Percentiles rank a stretch among this genome's conserved stretches.
These are phyloP conservation scores for Connochaetes taurinus DNA, from an alignment of 2,113 vertebrate species.

Conservation along the genomic window DNA sequence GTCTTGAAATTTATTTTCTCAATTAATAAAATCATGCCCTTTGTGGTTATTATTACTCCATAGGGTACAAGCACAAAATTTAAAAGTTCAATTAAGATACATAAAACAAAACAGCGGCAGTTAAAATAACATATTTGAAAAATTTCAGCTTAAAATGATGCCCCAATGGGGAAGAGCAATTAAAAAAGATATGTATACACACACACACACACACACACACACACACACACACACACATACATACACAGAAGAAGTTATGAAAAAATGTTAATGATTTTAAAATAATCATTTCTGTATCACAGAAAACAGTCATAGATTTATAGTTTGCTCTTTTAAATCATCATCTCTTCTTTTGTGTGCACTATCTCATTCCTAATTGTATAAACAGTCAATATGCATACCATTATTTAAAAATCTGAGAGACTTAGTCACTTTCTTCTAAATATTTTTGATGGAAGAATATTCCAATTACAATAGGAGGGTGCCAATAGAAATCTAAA, in stretches of 20 bases:
- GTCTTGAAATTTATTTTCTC: constrained; percentile 74
- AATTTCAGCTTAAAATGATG: constrained; percentile 53
- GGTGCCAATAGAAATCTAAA: background rate
- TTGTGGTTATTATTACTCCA: constrained; percentile 66
- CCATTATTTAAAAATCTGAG: background rate
- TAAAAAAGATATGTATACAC: constrained; percentile 17
- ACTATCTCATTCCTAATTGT: background rate
- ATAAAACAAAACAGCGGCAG: constrained; percentile 65
- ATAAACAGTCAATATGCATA: background rate
- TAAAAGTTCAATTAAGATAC: constrained; percentile 74
- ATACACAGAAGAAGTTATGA: background rate
- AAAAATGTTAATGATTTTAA: constrained; percentile 32
- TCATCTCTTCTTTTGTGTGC: background rate
- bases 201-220: background rate
- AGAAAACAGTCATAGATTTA: background rate
- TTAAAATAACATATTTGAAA: constrained; percentile 67
- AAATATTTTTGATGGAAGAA: constrained; percentile 14
- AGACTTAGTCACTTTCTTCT: background rate
- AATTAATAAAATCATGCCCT: constrained; percentile 69
- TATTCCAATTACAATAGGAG: background rate
- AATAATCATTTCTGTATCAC: constrained; percentile 15
- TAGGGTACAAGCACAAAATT: constrained; percentile 69
- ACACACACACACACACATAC: background rate
- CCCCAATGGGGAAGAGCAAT: constrained; percentile 34
- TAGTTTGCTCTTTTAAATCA: background rate